These are phyloP conservation scores for Strigamia transsilvanica DNA, from an alignment of 2,888 invertebrate genomes.

Conservation along the genomic window DNA sequence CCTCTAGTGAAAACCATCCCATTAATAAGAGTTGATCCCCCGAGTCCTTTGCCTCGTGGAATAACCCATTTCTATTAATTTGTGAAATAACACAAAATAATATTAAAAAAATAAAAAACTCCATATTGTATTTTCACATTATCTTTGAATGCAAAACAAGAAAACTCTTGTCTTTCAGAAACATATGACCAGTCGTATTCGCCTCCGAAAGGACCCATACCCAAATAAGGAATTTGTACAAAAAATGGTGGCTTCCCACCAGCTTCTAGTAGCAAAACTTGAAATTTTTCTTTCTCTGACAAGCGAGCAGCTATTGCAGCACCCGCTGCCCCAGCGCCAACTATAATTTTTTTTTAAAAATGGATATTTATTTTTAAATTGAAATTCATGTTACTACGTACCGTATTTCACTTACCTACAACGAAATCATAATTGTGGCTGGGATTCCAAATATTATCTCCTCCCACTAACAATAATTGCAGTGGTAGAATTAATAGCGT, in stretches of 20 bases:
- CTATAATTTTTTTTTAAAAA: not conserved
- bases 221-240: not conserved
- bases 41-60: constrained; percentile 64
- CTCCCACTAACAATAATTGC: not conserved
- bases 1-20: constrained; percentile 67
- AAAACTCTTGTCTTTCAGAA: not conserved
- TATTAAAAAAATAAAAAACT: not conserved
- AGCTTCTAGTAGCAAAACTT: constrained; percentile 2
- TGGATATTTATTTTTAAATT: not conserved
- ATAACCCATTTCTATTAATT: constrained; percentile 50
- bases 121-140: not conserved
- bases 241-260: constrained; percentile 6
- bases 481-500: not conserved
- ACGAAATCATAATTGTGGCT: constrained; percentile 2
- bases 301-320: constrained; percentile 53
- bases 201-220: not conserved
- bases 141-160: constrained; percentile 15
- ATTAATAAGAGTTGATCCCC: constrained; percentile 66
- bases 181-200: not conserved
- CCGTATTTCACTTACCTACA: not conserved
- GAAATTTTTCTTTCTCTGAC: constrained; percentile 42
- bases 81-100: not conserved
- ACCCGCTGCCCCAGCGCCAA: constrained; percentile 53
- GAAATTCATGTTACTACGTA: not conserved
- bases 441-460: constrained; percentile 29